Percentiles rank a stretch among this genome's conserved stretches.
Conservation (phyloP, 2,797 vertebrate species). For the Sylvia borin region DNA sequence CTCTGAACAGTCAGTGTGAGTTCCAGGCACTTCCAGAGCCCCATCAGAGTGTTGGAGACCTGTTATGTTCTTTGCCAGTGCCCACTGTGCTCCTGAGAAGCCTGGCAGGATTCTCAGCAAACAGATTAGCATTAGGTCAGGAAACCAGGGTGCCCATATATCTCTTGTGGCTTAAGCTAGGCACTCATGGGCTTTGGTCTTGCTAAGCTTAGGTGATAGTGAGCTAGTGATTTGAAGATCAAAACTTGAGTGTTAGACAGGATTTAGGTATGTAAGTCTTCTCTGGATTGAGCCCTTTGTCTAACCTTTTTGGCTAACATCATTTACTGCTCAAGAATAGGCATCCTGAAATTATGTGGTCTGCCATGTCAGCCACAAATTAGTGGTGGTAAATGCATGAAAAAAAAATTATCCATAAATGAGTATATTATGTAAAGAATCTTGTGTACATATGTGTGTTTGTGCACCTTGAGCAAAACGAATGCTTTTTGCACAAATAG, state of each 20-base stretch:
- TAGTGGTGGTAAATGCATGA: neutral
- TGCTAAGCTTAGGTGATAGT: neutral
- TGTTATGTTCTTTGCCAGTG: neutral
- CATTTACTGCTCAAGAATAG: slow-evolving; percentile 30
- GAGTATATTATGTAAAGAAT: neutral
- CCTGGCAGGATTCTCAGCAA: neutral
- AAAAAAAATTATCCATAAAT: slow-evolving; percentile 19
- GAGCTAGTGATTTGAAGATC: slow-evolving; percentile 26
- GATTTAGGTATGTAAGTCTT: neutral
- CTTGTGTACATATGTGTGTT: neutral
- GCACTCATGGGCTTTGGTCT: neutral
- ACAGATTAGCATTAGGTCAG: neutral
- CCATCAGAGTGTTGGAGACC: neutral
- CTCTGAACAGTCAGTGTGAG: neutral
- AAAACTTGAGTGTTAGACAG: neutral
- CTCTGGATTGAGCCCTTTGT: neutral
- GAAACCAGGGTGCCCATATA: neutral
- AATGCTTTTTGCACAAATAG: neutral
- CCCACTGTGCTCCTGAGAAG: neutral
- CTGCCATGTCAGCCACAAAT: neutral
- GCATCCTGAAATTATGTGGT: slow-evolving; percentile 50
- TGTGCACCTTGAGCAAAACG: slow-evolving; percentile 10
- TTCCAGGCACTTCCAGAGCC: neutral
- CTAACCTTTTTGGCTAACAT: slow-evolving; percentile 19
- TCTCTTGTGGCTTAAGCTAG: neutral